Conservation (phyloP, 2,113 vertebrate species). For the Mesembrinibis cayennensis region DNA sequence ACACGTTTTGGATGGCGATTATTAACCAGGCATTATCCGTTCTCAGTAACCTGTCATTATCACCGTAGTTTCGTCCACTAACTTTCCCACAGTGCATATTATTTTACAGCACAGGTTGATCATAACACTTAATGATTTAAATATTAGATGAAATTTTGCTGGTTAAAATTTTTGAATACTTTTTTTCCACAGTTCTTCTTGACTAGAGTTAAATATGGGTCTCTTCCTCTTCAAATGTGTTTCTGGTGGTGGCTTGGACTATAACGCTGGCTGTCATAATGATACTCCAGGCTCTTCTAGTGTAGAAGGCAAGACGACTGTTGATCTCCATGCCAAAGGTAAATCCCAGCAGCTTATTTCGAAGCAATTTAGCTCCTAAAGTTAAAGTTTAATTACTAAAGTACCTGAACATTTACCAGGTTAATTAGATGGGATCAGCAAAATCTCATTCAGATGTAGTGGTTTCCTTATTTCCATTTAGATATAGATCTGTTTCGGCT, state of each 20-base stretch:
- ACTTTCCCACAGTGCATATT: neutral
- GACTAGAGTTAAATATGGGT: neutral
- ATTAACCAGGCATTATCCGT: neutral
- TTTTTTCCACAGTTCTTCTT: neutral
- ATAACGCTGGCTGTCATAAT: neutral
- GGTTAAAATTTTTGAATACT: neutral
- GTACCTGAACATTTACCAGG: constrained; percentile 23
- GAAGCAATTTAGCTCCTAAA: constrained; percentile 18
- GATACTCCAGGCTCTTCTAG: neutral
- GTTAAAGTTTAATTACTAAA: constrained; percentile 53
- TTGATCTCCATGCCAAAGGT: constrained; percentile 1
- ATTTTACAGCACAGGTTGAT: neutral
- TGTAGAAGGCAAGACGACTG: neutral
- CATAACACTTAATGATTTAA: neutral
- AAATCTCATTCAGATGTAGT: constrained; percentile 37
- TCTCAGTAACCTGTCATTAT: neutral
- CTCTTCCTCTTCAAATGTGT: neutral
- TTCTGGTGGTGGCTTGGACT: neutral
- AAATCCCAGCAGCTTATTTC: constrained; percentile 29
- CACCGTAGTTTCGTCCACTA: neutral
- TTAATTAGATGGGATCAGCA: constrained; percentile 57
- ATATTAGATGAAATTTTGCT: neutral
- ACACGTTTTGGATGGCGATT: neutral
- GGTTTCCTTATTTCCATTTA: constrained; percentile 47
- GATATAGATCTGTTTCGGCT: constrained; percentile 1